A percentile compares a stretch with the other conserved stretches of the same genome.
These are phyloP conservation scores for Tadarida brasiliensis DNA, from an alignment of 2,797 vertebrate genomes.

Conservation along the genomic window DNA sequence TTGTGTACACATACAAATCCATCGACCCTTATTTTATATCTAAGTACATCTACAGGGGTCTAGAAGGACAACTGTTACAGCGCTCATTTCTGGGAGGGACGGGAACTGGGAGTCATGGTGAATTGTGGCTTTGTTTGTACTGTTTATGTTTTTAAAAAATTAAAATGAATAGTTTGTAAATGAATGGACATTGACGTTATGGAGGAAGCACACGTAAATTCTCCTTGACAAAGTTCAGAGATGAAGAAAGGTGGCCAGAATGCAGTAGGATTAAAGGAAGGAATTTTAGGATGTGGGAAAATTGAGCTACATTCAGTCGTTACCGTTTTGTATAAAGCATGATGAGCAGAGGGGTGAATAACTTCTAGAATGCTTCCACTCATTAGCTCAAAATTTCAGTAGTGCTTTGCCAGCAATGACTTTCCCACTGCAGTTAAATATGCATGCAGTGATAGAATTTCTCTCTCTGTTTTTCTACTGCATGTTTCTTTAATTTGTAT, in stretches of 20 bases:
- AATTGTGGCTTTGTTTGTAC: constrained; percentile 6
- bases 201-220: neutral
- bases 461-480: constrained; percentile 68
- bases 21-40: neutral
- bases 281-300: constrained; percentile 58
- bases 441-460: constrained; percentile 68
- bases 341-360: constrained; percentile 36
- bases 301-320: neutral
- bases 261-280: constrained; percentile 28
- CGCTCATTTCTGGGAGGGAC: neutral
- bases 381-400: constrained; percentile 66
- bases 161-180: neutral
- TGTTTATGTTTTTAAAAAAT: neutral
- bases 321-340: neutral
- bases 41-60: neutral
- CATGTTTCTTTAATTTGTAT: constrained; percentile 62
- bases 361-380: constrained; percentile 73
- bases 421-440: constrained; percentile 77
- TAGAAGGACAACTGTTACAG: neutral
- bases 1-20: neutral
- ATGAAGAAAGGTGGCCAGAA: neutral
- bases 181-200: neutral
- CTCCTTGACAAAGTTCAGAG: neutral
- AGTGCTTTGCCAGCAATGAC: constrained; percentile 55
- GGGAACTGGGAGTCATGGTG: neutral